Conservation (phyloP, 2,888 invertebrate species). For the Lasius platythorax region DNA sequence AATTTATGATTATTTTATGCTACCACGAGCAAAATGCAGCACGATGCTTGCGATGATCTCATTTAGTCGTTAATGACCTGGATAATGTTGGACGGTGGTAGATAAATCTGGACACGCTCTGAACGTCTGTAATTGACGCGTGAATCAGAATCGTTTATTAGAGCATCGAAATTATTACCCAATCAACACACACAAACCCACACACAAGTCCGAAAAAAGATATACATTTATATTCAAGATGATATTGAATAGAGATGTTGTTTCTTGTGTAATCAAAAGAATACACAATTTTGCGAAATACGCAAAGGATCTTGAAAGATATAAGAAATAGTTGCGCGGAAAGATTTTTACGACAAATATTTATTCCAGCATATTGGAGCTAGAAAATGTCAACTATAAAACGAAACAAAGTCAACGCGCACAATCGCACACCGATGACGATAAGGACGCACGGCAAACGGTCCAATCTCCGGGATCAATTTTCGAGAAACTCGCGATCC, state of each 20-base stretch:
- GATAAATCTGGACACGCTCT: constrained; percentile 35
- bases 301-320: background rate
- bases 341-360: background rate
- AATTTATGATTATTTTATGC: constrained; percentile 47
- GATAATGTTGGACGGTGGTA: constrained; percentile 27
- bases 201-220: background rate
- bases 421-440: background rate
- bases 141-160: constrained; percentile 1
- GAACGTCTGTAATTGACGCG: constrained; percentile 11
- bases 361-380: background rate
- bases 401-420: background rate
- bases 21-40: constrained; percentile 43
- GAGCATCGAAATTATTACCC: background rate
- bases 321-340: background rate
- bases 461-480: constrained; percentile 25
- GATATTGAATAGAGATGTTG: background rate
- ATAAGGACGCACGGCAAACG: background rate
- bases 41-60: constrained; percentile 32
- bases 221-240: no score
- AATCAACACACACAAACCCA: background rate
- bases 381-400: background rate
- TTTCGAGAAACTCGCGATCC: constrained; percentile 19
- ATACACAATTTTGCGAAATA: background rate
- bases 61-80: constrained; percentile 40
- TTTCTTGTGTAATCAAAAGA: background rate